Evolutionary conservation across 2,797 vertebrate species (phyloP).

Genomic region (Bradypus variegatus): DNA sequence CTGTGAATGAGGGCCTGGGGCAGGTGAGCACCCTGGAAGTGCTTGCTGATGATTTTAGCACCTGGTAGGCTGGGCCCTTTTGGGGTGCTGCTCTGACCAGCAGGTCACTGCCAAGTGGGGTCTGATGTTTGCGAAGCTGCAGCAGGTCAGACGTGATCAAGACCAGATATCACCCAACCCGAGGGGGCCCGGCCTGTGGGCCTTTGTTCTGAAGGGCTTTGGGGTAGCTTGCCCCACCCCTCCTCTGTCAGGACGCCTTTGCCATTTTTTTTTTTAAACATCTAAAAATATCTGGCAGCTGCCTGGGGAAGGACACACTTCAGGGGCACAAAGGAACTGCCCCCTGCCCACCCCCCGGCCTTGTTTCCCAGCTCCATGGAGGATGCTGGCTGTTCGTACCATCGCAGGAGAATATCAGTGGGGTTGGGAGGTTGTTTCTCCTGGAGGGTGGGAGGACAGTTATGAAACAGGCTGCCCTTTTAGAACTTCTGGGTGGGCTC

Average conservation of each 20-base stretch:
- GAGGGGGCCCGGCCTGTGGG: conserved; percentile 62
- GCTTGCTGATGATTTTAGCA: rapidly evolving
- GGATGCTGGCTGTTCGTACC: conserved; percentile 57
- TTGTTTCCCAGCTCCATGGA: conserved; percentile 69
- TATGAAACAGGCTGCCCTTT: too few species aligned
- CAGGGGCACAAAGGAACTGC: conserved; percentile 66
- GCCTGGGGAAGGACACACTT: conserved; percentile 69
- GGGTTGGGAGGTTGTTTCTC: not conserved
- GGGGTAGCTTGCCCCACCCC: conserved; percentile 62
- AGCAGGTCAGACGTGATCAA: conserved; percentile 67
- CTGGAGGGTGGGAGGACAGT: too few species aligned
- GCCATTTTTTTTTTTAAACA: conserved; percentile 47
- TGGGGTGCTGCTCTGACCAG: not conserved
- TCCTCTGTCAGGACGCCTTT: conserved; percentile 44
- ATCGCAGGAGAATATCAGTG: conserved; percentile 55
- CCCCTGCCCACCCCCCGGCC: conserved; percentile 62
- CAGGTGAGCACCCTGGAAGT: too few species aligned
- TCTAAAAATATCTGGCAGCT: conserved; percentile 74
- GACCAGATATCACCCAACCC: conserved; percentile 72
- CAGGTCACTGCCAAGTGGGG: conserved; percentile 41
- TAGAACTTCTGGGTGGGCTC: not conserved
- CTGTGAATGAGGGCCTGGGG: not conserved
- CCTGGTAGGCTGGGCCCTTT: not conserved
- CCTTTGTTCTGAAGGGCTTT: conserved; percentile 68
- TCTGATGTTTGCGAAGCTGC: conserved; percentile 63